Evolutionary conservation across 1,140 invertebrate species (phyloP), one percentile per base, ranked within the genome.

Genomic region (Cotesia typhae): DNA sequence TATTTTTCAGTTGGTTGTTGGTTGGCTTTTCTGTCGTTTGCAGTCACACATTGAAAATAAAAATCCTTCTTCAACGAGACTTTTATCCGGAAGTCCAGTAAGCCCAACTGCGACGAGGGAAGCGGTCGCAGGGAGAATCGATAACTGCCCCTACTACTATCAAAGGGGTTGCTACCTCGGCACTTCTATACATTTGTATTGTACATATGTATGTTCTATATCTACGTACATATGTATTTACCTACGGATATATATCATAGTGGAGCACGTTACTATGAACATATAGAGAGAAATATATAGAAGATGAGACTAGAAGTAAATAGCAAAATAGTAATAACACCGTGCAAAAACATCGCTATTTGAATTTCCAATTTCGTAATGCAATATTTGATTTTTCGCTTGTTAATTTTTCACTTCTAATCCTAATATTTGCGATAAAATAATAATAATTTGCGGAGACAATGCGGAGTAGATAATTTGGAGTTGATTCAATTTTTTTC

Each of bases 21-120:
- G 41, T 47, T 47, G 41, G 41, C 4, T 47, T 47, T 47, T 47
- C 60, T 63, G 37, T 36, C 67, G 51, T 4, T 28, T 68, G 14
- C 51, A 68, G 12, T 17, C 14, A 12, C 9, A 36, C 41, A 47
- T 47, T 47, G 6, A 47, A 47, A 47, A 47, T 47, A 47, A 47
- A 47, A 17, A 37, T 36, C 53, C 41, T 65, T 37, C 61, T 37
- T 12, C 63, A 37, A 55, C 35, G 78, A 77, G 78, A 76, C 78
- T 80, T 84, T 80, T 79, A 81, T 81, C 75, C 80, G 80, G 77
- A 84, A 83, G 80, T 79, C 75, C 70, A 76, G 74, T 59, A 67
- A 67, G 65, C 73, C 60, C n/a, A 36, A 41, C 63, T n/a, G 41
- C 55, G 59, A 68, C 52, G 63, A 57, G 53, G 53, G 17, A 65